Conservation (phyloP, 1,140 invertebrate species). For the Procambarus virginalis region DNA sequence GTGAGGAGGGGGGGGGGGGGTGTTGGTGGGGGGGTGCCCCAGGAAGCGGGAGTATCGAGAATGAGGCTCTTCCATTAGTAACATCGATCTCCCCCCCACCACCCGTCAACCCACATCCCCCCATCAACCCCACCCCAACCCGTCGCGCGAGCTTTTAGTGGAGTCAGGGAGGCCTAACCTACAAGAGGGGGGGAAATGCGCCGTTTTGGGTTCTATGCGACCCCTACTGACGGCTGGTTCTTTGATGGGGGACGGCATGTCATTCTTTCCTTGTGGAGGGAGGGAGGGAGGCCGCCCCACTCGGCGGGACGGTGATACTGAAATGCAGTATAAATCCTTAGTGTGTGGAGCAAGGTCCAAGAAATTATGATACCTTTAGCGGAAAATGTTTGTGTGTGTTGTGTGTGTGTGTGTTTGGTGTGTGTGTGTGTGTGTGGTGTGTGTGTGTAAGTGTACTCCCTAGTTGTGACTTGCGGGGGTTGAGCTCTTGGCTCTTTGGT, state of each 20-base stretch:
- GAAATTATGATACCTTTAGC: no score
- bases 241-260: background rate
- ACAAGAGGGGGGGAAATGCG: background rate
- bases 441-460: no score
- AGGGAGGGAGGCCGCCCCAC: background rate
- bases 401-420: no score
- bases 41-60: slow-evolving; percentile 18
- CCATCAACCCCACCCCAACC: no score
- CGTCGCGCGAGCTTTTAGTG: background rate
- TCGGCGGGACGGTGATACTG: background rate
- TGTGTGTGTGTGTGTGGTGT: no score
- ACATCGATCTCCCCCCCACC: slow-evolving; percentile 15
- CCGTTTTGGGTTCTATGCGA: background rate
- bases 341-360: no score
- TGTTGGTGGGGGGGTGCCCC: background rate
- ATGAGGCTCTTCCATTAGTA: slow-evolving; percentile 41
- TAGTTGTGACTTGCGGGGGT: no score
- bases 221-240: background rate
- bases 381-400: no score
- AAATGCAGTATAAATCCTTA: background rate
- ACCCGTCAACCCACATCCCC: no score
- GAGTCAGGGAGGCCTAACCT: background rate
- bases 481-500: no score
- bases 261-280: background rate
- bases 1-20: background rate